Conservation (phyloP, 2,113 vertebrate species). For the Gnathonemus longibarbis region DNA sequence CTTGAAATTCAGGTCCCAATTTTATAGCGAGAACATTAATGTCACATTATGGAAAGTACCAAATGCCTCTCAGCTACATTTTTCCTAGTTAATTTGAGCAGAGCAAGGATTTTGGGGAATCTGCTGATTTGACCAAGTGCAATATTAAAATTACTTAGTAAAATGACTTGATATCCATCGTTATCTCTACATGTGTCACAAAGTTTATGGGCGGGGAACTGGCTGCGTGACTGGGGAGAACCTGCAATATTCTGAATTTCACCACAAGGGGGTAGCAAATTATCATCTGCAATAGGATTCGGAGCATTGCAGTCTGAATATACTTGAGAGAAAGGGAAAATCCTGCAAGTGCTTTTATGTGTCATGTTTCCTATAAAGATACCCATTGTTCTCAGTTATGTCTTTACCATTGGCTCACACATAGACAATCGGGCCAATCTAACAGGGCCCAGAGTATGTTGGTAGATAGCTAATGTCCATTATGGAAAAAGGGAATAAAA, state of each 20-base stretch:
- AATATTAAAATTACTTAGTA: not conserved
- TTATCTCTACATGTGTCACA: not conserved
- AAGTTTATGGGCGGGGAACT: not conserved
- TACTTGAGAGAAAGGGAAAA: not conserved
- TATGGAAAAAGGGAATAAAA: not conserved
- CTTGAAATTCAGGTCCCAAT: not conserved
- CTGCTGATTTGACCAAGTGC: not conserved
- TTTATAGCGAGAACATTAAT: not conserved
- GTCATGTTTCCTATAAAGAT: not conserved
- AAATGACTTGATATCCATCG: not conserved
- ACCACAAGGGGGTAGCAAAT: conserved; percentile 7
- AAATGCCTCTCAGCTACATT: not conserved
- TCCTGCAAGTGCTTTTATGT: not conserved
- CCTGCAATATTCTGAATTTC: not conserved
- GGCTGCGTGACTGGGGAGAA: not conserved
- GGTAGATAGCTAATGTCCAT: not conserved
- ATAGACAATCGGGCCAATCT: not conserved
- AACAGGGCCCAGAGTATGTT: not conserved
- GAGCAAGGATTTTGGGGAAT: not conserved
- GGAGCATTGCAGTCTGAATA: not conserved
- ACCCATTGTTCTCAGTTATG: not conserved
- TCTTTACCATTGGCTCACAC: not conserved
- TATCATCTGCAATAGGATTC: not conserved
- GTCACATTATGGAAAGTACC: not conserved
- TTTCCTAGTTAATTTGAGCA: not conserved